Base-by-base conservation (phyloP, 1,140 invertebrate species). In the Trichonephila clavipes region DNA sequence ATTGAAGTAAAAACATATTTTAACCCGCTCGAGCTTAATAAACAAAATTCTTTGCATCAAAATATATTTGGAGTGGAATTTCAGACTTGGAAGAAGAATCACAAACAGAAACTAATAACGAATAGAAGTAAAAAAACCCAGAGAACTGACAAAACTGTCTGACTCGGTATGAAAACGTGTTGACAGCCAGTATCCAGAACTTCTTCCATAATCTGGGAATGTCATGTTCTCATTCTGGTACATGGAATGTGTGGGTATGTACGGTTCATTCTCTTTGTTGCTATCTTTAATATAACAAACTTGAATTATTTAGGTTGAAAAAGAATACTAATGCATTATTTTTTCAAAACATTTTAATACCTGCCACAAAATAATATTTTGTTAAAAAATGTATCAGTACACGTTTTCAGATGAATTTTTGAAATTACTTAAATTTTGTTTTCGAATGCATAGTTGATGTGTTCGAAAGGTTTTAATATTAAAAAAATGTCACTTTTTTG, bases 101-200 rank as follows among this genome's bases (percentile, higher is more conserved):
- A 24, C 69, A 34, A 77, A 77, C 69, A 40, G 28, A 77, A 10
- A 77, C 28, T 77, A 10, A 28, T 28, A 77, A 77, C 16, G 24
- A 77, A 77, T 18, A 10, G 16, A 5, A 59, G 3, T 2, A 21
- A 24, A 62, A 64, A 87, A 62, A 64, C 16, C 6, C 40, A 7
- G 18, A 14, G 28, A 88, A 44, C 19, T 88, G 87, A 88, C 87
- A 88, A 88, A 88, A 88, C 58, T 88, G 87, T 88, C 87, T 88
- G 87, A 5, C 59, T 88, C 18, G 34, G 24, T 21, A 88, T 34
- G 87, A 44, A 88, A 88, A 72, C 62, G 87, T 69, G 87, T 40
- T 88, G 87, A 88, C 87, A 88, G 62, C 87, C 40, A 69, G 34
- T 44, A 88, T 88, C 87, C 87, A 69, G 19, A 69, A 69, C 28